Conservation (phyloP, 2,797 vertebrate genomes). For the Holocentrus rufus region DNA sequence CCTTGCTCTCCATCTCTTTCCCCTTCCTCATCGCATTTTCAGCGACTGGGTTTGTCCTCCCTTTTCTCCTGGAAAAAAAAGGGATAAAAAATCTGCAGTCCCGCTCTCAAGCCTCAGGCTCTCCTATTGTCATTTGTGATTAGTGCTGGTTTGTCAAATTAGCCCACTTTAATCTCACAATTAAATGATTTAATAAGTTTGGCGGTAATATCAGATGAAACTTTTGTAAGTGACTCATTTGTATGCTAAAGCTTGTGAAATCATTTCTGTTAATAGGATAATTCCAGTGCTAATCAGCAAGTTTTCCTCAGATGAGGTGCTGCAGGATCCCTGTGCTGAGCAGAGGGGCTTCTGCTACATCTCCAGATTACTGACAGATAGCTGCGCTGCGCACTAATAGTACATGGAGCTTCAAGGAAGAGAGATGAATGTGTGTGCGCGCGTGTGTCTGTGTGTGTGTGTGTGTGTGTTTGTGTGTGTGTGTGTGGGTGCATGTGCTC, state of each 20-base stretch:
- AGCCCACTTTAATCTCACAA: slow-evolving; percentile 71
- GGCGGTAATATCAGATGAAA: slow-evolving; percentile 68
- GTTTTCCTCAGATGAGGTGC: slow-evolving; percentile 54
- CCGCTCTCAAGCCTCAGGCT: slow-evolving; percentile 41
- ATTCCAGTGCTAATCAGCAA: slow-evolving; percentile 71
- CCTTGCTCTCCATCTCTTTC: slow-evolving; percentile 18
- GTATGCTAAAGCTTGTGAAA: slow-evolving; percentile 68
- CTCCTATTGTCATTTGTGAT: slow-evolving; percentile 74
- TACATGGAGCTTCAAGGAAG: slow-evolving; percentile 26
- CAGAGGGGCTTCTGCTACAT: slow-evolving; percentile 42
- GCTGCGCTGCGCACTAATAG: slow-evolving; percentile 1
- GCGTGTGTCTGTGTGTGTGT: slow-evolving; percentile 9
- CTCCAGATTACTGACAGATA: slow-evolving; percentile 66
- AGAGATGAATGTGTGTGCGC: background rate
- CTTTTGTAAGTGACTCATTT: slow-evolving; percentile 76
- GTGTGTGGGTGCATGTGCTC: slow-evolving; percentile 27
- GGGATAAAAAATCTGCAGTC: slow-evolving; percentile 45
- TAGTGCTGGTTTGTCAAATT: slow-evolving; percentile 74
- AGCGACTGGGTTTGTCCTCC: slow-evolving; percentile 37
- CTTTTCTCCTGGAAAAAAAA: slow-evolving; percentile 30
- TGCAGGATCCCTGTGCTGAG: slow-evolving; percentile 39
- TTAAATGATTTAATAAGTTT: slow-evolving; percentile 75
- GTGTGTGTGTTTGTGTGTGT: slow-evolving; percentile 21
- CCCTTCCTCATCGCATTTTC: slow-evolving; percentile 3
- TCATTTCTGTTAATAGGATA: slow-evolving; percentile 70